These are phyloP conservation scores for Drosophila sucinea DNA, from an alignment of 1,140 invertebrate genomes.

Conservation along the genomic window DNA sequence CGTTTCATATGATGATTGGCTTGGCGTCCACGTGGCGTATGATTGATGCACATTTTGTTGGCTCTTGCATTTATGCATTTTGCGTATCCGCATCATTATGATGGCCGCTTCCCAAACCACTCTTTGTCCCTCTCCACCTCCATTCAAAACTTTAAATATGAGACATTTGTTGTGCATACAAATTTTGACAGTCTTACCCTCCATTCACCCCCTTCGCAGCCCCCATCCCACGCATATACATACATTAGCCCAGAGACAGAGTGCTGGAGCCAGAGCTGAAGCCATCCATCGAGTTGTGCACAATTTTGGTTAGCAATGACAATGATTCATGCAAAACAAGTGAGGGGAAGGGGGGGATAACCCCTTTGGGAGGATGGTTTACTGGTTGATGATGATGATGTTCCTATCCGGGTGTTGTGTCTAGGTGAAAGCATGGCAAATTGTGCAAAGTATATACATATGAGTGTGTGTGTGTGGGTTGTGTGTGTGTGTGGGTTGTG, in stretches of 20 bases:
- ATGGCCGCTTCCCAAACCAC: slow-evolving; percentile 3
- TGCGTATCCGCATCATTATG: slow-evolving; percentile 75
- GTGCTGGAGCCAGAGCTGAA: slow-evolving; percentile 6
- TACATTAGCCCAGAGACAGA: slow-evolving; percentile 7
- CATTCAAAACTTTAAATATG: slow-evolving; percentile 65
- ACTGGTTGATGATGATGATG: slow-evolving; percentile 6
- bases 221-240: background rate
- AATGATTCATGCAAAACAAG: slow-evolving; percentile 57
- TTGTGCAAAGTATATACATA: slow-evolving; percentile 13
- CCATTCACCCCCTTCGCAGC: background rate
- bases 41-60: slow-evolving; percentile 63
- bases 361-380: background rate
- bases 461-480: background rate
- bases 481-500: background rate
- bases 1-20: slow-evolving; percentile 5
- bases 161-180: slow-evolving; percentile 79
- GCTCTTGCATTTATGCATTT: slow-evolving; percentile 72
- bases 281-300: slow-evolving; percentile 42
- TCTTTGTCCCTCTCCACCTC: background rate
- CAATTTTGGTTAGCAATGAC: slow-evolving; percentile 67
- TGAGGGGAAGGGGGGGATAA: slow-evolving; percentile 7
- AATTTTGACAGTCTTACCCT: slow-evolving; percentile 61
- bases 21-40: slow-evolving; percentile 64
- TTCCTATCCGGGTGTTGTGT: slow-evolving; percentile 8
- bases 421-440: slow-evolving; percentile 33